Base-by-base conservation (phyloP, 2,113 vertebrate genomes). In the Dipodomys spectabilis region DNA sequence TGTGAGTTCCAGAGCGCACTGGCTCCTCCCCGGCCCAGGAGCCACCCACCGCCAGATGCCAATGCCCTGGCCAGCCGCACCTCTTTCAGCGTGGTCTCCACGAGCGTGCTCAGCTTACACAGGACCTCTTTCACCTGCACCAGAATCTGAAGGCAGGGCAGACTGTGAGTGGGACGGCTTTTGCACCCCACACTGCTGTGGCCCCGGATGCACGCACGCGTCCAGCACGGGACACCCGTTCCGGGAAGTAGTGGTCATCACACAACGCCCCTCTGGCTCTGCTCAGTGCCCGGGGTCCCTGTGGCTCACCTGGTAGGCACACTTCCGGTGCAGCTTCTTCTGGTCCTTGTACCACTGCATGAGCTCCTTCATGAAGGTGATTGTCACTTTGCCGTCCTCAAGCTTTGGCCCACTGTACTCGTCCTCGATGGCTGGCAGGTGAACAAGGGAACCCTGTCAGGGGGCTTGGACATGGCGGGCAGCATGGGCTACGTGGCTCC, bases 321-420 rank as follows among this genome's bases (percentile, higher is more conserved):
- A 99, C 90, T 99, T 99, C 96, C 99, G 98, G 97, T 99, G 99
- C 80, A 99, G 97, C 81, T 99, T 99, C 96, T 99, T 99, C 97
- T 99, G 99, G 4, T 99, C 99, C 94, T 98, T 98, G 95, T 99
- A 99, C 99, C 99, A 99, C 15, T 99, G 98, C 99, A 99, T 99
- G 95, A 99, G 97, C 22, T 99, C 99, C 88, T 98, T 98, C 99
- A 99, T 99, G 98, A 99, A 99, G 20, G 97, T 94, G 87, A 98
- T 27, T 0, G 99, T 99, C 39, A 99, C 99, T 53, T 97, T 98
- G n/a, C 99, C 99, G 0, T 99, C 98, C 64, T 99, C 99, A 20
- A 99, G 98, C 95, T 99, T 99, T 27, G 99, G 99, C 28, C 99
- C 99, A 0, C 98, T 98, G 82, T 99, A 99, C 82, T 99, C 99